Percentiles rank a stretch among this genome's conserved stretches.
phyloP scores from a whole-genome alignment of 1,140 invertebrate species.

The Leptinotarsa defecta region DNA sequence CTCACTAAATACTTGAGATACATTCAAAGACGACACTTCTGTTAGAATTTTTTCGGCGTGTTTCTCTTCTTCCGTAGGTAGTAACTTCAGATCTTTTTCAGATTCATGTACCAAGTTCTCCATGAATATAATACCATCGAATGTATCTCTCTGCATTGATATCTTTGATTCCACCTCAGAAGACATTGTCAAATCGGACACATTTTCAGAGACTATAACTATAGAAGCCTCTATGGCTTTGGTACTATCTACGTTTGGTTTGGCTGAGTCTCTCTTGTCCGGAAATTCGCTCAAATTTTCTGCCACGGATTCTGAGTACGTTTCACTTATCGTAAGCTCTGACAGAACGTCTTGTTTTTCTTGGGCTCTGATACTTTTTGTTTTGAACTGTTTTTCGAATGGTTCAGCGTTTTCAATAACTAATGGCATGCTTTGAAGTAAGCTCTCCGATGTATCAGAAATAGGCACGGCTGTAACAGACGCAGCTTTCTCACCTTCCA shows the following conservation, averaged over 20 bases:
- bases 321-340: slow-evolving; percentile 58
- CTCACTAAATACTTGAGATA: slow-evolving; percentile 57
- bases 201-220: slow-evolving; percentile 41
- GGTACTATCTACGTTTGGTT: slow-evolving; percentile 44
- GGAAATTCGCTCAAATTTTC: slow-evolving; percentile 45
- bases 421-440: slow-evolving; percentile 41
- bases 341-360: slow-evolving; percentile 56
- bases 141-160: slow-evolving; percentile 55
- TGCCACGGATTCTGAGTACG: slow-evolving; percentile 57
- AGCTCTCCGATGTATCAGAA: slow-evolving; percentile 39
- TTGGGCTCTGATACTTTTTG: slow-evolving; percentile 53
- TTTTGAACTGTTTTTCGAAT: slow-evolving; percentile 46
- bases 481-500: slow-evolving; percentile 36
- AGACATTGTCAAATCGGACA: slow-evolving; percentile 41
- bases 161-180: slow-evolving; percentile 51
- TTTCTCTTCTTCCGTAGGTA: slow-evolving; percentile 48
- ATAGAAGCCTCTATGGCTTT: slow-evolving; percentile 45
- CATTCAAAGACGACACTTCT: slow-evolving; percentile 56
- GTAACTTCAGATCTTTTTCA: slow-evolving; percentile 57
- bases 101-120: slow-evolving; percentile 60
- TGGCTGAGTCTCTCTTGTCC: slow-evolving; percentile 52
- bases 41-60: slow-evolving; percentile 56
- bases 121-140: slow-evolving; percentile 60
- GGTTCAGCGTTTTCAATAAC: slow-evolving; percentile 49
- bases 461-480: slow-evolving; percentile 40